These are phyloP conservation scores for Bombus haemorrhoidalis DNA, from an alignment of 1,140 invertebrate genomes.

Conservation along the genomic window DNA sequence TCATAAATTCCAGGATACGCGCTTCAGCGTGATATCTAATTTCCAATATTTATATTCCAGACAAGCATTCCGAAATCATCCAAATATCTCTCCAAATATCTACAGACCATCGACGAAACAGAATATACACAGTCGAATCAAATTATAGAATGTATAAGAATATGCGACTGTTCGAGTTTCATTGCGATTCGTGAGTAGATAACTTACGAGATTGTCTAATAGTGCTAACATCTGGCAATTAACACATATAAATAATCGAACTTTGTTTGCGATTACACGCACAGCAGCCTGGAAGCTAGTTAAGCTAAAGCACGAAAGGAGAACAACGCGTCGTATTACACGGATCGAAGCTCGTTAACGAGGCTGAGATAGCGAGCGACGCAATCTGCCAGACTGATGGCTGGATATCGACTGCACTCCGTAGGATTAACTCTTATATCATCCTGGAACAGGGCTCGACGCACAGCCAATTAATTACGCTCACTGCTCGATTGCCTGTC, in stretches of 20 bases:
- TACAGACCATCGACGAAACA: no score
- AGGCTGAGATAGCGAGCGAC: slow-evolving; percentile 15
- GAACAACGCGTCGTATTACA: slow-evolving; percentile 11
- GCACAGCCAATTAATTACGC: slow-evolving; percentile 60
- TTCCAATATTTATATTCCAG: neutral
- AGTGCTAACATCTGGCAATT: no score
- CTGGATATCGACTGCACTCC: slow-evolving; percentile 63
- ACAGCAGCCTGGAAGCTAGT: neutral
- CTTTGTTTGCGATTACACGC: neutral
- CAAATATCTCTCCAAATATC: no score
- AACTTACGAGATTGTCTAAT: no score
- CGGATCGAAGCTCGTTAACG: slow-evolving; percentile 28
- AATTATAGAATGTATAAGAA: no score
- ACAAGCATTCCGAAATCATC: no score
- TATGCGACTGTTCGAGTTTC: no score
- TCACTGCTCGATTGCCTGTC: slow-evolving; percentile 21
- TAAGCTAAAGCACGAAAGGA: slow-evolving; percentile 34
- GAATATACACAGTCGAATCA: no score
- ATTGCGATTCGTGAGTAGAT: no score
- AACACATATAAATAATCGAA: neutral
- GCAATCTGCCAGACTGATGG: slow-evolving; percentile 42
- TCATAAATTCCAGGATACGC: neutral
- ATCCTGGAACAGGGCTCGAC: slow-evolving; percentile 38
- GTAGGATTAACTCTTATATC: slow-evolving; percentile 69
- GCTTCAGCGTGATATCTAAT: neutral